Base-by-base conservation (phyloP, 2,113 vertebrate genomes). In the Boulengerochromis microlepis region DNA sequence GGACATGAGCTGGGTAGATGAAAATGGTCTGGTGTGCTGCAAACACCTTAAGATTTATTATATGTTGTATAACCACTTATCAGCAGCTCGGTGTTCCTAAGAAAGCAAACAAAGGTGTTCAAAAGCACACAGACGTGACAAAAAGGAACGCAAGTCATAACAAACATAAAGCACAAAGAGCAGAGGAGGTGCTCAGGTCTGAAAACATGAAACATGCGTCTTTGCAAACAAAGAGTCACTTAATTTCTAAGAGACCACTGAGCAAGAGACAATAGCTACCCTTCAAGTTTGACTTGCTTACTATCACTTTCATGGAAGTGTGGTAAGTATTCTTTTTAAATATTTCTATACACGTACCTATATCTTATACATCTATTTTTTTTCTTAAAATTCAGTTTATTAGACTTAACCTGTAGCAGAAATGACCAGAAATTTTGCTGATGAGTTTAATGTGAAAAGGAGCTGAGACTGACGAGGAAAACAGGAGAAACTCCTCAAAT, bases 381-480 rank as follows among this genome's bases (percentile, higher is more conserved):
- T 56, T 5, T 7, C 10, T 24, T 24, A 7, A 56, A 22, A 80
- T 84, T 10, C 40, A 35, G 4, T 64, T 80, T 83, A 86, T 56
- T 59, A 98, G 97, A 92, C 96, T 59, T 98, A 97, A 56, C 24
- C 57, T 9, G 89, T 91, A 12, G 64, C 19, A 2, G 87, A 90
- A 0, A 12, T 42, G 1, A 76, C 89, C 15, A 93, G 96, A 1
- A 29, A 91, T 5, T 98, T 97, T 86, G 80, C 74, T 8, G 1
- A 87, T 19, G 1, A 4, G 4, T 0, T 1, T 15, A 0, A 19
- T 86, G 80, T 91, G 97, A 76, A 0, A 1, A 0, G 97, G 97
- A 29, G 97, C 97, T 6, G 92, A 96, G 4, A 86, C 81, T 66
- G 97, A 98, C 2, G 84, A 96, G 74, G 7, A 66, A 16, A 92